Base-by-base conservation (phyloP, 2,797 vertebrate species). In the Tauraco hartlaubi region DNA sequence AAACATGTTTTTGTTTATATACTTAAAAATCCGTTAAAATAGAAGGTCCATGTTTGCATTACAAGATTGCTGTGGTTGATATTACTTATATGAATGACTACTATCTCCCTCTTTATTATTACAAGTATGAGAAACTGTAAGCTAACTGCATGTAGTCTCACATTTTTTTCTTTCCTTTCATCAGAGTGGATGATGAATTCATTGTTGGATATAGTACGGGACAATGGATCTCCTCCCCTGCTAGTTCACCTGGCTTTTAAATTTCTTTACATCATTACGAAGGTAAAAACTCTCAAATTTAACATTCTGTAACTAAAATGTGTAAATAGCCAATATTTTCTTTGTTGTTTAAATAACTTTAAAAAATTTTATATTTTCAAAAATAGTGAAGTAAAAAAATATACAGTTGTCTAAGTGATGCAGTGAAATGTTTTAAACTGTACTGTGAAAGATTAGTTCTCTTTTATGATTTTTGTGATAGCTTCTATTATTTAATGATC, bases 261-360 rank as follows among this genome's bases (percentile, higher is more conserved):
- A 95, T 99, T 99, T 94, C 99, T 99, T 83, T 99, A 99, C 94
- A 98, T 99, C 97, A 98, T 99, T 96, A 99, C 99, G 56, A 99
- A 99, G 99, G 99, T 99, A 97, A 98, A 96, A 21, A 3, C 0
- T 0, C 20, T 12, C 28, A 28, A 12, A 19, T 90, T 29, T 35
- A 58, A 43, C 28, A 8, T 74, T 39, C 31, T 83, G 12, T 56
- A 74, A 64, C 6, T 58, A 11, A 63, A 68, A 41, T 61, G 16
- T 28, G 1, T 71, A 39, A 26, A 12, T 49, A 77, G 14, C 0
- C 0, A 28, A 0, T 61, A 46, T 69, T 62, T 79, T 73, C 11
- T 78, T 73, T 13, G 15, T 72, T 69, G 11, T 62, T 90, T 77
- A 69, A 68, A 26, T 62, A 33, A 51, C 35, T 61, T 59, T 1